phyloP scores from a whole-genome alignment of 2,797 vertebrate genomes.

The Parauchenoglanis punctatus region DNA sequence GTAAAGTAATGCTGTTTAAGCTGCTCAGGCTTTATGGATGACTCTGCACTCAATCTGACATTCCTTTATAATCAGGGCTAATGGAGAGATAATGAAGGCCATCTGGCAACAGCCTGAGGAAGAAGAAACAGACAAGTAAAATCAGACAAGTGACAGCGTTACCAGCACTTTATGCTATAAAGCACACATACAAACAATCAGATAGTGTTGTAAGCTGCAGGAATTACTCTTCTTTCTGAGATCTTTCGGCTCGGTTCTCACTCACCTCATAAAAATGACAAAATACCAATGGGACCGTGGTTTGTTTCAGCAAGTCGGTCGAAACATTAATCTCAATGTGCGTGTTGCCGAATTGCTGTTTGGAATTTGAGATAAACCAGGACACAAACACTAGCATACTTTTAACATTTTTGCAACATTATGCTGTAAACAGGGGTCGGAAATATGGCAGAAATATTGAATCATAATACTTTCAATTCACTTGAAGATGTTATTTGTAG shows the following conservation, averaged over 20 bases:
- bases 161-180: constrained; percentile 1
- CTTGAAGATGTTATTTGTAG: not conserved
- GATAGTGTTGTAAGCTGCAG: not conserved
- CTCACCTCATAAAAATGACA: constrained; percentile 42
- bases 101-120: constrained; percentile 53
- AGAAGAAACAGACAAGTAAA: constrained; percentile 24
- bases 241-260: constrained; percentile 8
- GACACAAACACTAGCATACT: constrained; percentile 26
- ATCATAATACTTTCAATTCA: not conserved
- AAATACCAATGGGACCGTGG: not conserved
- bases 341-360: constrained; percentile 13
- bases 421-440: constrained; percentile 24
- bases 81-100: constrained; percentile 65
- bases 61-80: constrained; percentile 59
- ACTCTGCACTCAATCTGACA: constrained; percentile 50
- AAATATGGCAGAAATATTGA: constrained; percentile 14
- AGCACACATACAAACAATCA: not conserved
- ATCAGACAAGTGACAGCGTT: constrained; percentile 12
- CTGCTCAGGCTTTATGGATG: constrained; percentile 40
- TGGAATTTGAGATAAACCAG: constrained; percentile 29
- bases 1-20: constrained; percentile 64
- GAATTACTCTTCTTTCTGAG: constrained; percentile 14
- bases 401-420: constrained; percentile 21
- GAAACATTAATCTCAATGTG: constrained; percentile 28
- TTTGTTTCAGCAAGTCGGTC: constrained; percentile 14